phyloP scores from a whole-genome alignment of 2,888 invertebrate species.

The Thysanoteuthis rhombus region DNA sequence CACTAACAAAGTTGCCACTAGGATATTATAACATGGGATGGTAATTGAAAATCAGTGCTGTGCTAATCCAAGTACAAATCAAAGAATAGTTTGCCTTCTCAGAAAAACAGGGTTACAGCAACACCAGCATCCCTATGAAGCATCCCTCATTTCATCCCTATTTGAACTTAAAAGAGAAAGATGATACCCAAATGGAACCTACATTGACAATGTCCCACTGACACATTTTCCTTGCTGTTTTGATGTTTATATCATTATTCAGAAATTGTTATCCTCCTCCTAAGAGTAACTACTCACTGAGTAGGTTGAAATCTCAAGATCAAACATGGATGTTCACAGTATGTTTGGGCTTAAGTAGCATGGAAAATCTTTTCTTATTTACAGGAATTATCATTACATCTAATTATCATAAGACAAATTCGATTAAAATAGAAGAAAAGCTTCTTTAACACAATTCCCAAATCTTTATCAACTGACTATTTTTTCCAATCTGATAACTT shows the following conservation, averaged over 20 bases:
- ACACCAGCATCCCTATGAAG: background rate
- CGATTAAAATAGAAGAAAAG: background rate
- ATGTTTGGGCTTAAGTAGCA: background rate
- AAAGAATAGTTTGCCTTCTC: background rate
- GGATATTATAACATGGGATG: background rate
- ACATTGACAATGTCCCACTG: conserved; percentile 12
- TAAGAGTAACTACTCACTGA: background rate
- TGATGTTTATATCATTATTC: conserved; percentile 12
- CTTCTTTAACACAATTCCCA: no score
- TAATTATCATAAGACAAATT: background rate
- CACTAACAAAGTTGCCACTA: background rate
- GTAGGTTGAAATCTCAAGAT: background rate
- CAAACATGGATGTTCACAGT: background rate
- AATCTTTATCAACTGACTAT: no score
- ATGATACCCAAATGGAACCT: conserved; percentile 12
- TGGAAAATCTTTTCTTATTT: background rate
- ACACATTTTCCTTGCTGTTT: background rate
- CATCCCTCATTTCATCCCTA: background rate
- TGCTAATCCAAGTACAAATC: background rate
- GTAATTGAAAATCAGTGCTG: background rate
- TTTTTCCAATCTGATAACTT: no score
- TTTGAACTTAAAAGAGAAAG: background rate
- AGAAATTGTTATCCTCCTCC: background rate
- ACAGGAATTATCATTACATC: background rate
- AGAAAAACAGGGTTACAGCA: background rate